A percentile compares a stretch with the other conserved stretches of the same genome.
Evolutionary conservation across 37 sponge, comb jelly and placozoan species (phyloP).

Genomic region (Haliclona indistincta): DNA sequence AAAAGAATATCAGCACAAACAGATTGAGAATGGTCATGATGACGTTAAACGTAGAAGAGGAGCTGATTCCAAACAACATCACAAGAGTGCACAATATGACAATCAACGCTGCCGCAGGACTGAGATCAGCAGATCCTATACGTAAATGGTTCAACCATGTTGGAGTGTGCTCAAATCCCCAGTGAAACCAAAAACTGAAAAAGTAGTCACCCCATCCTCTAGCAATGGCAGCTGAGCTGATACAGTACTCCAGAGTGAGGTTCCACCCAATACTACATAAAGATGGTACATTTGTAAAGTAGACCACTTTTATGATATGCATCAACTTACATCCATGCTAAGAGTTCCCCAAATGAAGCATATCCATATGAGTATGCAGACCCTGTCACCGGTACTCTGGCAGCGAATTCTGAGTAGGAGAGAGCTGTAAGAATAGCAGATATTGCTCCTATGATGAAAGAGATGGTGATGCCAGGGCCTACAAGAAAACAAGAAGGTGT

Average conservation of each 20-base stretch:
- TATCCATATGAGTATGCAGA: slow-evolving; percentile 3
- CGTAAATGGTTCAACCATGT: not conserved
- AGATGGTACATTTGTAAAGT: no score
- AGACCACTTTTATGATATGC: no score
- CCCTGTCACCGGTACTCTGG: slow-evolving; percentile 2
- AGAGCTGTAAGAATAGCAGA: not conserved
- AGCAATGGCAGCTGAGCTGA: slow-evolving; percentile 14
- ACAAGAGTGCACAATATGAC: slow-evolving; percentile 5
- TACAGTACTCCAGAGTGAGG: slow-evolving; percentile 12
- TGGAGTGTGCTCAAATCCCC: not conserved
- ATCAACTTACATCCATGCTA: slow-evolving; percentile 19
- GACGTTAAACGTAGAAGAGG: slow-evolving; percentile 24
- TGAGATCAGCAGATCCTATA: not conserved
- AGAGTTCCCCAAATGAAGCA: slow-evolving; percentile 3
- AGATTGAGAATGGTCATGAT: slow-evolving; percentile 1
- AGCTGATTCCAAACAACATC: slow-evolving; percentile 13
- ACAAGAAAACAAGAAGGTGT: not conserved
- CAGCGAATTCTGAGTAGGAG: slow-evolving; percentile 9
- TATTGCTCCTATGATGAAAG: not conserved
- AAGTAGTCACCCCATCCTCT: slow-evolving; percentile 10
- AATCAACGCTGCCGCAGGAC: slow-evolving; percentile 8
- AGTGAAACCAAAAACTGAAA: not conserved
- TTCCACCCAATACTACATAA: not conserved
- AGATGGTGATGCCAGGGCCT: not conserved
- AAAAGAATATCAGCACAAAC: slow-evolving; percentile 1